Percentiles rank a stretch among this genome's conserved stretches.
phyloP scores from a whole-genome alignment of 2,888 invertebrate genomes.

The Halictus quadricinctus region DNA sequence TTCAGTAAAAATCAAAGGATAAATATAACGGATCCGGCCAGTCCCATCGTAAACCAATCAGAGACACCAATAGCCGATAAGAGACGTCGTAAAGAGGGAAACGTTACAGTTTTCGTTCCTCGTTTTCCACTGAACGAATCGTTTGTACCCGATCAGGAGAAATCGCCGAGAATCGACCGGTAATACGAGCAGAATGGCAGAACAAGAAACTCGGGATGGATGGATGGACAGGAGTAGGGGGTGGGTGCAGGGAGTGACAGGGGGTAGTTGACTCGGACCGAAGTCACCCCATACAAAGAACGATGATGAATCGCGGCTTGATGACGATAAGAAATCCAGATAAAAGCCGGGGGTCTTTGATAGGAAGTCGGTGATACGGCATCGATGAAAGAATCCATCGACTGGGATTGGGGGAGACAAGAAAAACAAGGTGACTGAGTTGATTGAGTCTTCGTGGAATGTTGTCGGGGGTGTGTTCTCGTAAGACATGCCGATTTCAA shows the following conservation, averaged over 20 bases:
- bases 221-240: background rate
- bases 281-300: conserved; percentile 64
- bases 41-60: background rate
- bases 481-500: conserved; percentile 14
- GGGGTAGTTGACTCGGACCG: conserved; percentile 44
- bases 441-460: background rate
- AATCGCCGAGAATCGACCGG: conserved; percentile 38
- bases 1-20: background rate
- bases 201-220: conserved; percentile 37
- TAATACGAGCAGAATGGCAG: conserved; percentile 26
- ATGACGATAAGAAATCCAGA: conserved; percentile 72
- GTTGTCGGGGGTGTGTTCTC: background rate
- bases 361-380: conserved; percentile 28
- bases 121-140: background rate
- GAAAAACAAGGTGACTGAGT: conserved; percentile 18
- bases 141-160: background rate
- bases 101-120: background rate
- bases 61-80: background rate
- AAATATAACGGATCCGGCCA: background rate
- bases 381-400: conserved; percentile 32
- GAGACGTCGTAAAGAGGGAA: background rate
- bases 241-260: background rate
- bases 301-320: conserved; percentile 75
- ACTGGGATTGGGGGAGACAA: background rate
- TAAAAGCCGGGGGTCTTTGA: conserved; percentile 23